Evolutionary conservation across 2,888 invertebrate species (phyloP), one percentile per base, ranked within the genome.

Genomic region (Torymus auratus): DNA sequence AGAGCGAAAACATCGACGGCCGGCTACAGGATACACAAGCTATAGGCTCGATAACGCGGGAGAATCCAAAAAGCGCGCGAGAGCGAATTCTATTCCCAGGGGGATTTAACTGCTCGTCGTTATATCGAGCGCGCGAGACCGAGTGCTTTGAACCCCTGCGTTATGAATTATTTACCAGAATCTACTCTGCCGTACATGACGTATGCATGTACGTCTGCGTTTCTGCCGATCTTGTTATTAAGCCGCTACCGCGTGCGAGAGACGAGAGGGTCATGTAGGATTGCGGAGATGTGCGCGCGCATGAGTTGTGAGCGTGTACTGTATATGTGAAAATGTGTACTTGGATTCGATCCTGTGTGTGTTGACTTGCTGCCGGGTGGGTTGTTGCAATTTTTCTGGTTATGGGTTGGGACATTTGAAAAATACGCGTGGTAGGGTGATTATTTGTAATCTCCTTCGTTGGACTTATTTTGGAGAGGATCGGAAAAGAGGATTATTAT

Each of bases 121-220:
- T 62, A 62, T 72, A 62, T 72, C 72, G 72, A 72, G 50, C 60
- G 60, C 20, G 14, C 60, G 60, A 14, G 14, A 5, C 50, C 56
- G 17, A 20, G 17, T 14, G 60, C 71, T 72, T 62, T 72, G 72
- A 72, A 62, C 62, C 23, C 53, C n/a, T 52, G 53, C 23, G 62
- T 72, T 72, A 72, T 72, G 72, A 72, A 72, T 73, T 73, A 73
- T 65, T 73, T 73, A 65, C 56, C 64, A 65, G 73, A 73, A 73
- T 28, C 55, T 56, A 69, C 69, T 69, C 55, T n/a, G 68, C n/a
- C 55, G 69, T 28, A 69, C 55, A 56, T 23, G 69, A 56, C 68
- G 53, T 28, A 13, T 12, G 41, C 28, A 20, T 17, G 52, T 50
- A 60, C 60, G 53, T 14, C 12, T 62, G 50, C 61, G 23, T 62